phyloP scores from a whole-genome alignment of 2,888 invertebrate genomes.

The Synanthedon tipuliformis region DNA sequence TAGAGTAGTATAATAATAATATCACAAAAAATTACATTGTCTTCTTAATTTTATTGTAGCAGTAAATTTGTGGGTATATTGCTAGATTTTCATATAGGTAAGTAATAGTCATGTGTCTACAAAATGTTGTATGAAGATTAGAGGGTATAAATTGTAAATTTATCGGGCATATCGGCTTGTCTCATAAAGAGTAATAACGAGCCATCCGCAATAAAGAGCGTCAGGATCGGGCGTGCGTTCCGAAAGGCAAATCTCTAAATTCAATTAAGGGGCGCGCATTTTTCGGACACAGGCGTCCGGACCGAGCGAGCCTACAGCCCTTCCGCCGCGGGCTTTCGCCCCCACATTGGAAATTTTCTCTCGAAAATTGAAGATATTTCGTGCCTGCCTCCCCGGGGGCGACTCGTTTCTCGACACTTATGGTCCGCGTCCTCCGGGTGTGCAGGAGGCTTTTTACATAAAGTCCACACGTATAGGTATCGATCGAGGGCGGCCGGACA shows the following conservation, averaged over 20 bases:
- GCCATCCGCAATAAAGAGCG: constrained; percentile 43
- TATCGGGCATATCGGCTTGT: constrained; percentile 5
- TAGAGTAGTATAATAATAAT: background rate
- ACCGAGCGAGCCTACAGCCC: constrained; percentile 51
- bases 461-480: constrained; percentile 70
- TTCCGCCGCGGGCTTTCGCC: constrained; percentile 63
- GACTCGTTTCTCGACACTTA: constrained; percentile 69
- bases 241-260: constrained; percentile 66
- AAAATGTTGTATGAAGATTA: background rate
- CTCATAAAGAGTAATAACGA: constrained; percentile 46
- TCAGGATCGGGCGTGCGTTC: constrained; percentile 45
- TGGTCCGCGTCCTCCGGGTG: constrained; percentile 66
- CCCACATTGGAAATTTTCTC: constrained; percentile 69
- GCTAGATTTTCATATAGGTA: too few species aligned
- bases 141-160: background rate
- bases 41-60: background rate
- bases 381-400: constrained; percentile 64
- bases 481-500: constrained; percentile 67
- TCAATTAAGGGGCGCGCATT: constrained; percentile 66
- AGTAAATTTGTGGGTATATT: too few species aligned
- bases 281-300: constrained; percentile 51
- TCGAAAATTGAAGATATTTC: constrained; percentile 70
- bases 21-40: background rate
- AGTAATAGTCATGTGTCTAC: background rate
- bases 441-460: constrained; percentile 70